A percentile compares a stretch with the other conserved stretches of the same genome.
phyloP scores from a whole-genome alignment of 2,113 vertebrate genomes.

The Telmatochromis sp. region DNA sequence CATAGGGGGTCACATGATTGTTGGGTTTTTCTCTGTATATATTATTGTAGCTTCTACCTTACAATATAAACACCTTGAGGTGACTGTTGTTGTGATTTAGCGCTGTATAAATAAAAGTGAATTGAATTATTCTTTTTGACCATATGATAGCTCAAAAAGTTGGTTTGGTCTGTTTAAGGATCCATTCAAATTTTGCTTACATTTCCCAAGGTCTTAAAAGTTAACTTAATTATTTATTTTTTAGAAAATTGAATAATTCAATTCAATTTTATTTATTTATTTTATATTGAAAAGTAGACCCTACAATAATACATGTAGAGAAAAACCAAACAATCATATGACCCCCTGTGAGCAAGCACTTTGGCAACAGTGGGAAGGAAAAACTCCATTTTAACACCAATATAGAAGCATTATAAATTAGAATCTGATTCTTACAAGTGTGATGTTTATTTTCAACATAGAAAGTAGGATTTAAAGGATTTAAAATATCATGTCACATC shows the following conservation, averaged over 20 bases:
- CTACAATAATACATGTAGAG: not conserved
- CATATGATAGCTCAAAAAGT: not conserved
- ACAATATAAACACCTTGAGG: not conserved
- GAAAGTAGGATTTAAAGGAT: not conserved
- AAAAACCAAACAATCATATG: not conserved
- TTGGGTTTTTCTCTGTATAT: not conserved
- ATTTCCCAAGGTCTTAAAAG: not conserved
- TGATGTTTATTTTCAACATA: not conserved
- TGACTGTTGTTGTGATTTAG: not conserved
- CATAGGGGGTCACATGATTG: not conserved
- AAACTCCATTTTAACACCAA: not conserved
- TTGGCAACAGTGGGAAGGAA: not conserved
- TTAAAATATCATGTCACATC: not conserved
- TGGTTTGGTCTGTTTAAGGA: not conserved
- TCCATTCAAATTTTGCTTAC: not conserved
- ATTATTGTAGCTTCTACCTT: not conserved
- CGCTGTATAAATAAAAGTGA: not conserved
- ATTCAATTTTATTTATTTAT: not conserved
- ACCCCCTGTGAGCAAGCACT: not conserved
- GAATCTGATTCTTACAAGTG: not conserved
- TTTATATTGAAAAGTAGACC: not conserved
- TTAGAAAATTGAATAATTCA: not conserved
- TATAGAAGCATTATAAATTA: not conserved
- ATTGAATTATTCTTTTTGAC: not conserved
- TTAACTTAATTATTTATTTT: not conserved